Evolutionary conservation across 1,140 invertebrate species (phyloP).

Genomic region (Atta texana): DNA sequence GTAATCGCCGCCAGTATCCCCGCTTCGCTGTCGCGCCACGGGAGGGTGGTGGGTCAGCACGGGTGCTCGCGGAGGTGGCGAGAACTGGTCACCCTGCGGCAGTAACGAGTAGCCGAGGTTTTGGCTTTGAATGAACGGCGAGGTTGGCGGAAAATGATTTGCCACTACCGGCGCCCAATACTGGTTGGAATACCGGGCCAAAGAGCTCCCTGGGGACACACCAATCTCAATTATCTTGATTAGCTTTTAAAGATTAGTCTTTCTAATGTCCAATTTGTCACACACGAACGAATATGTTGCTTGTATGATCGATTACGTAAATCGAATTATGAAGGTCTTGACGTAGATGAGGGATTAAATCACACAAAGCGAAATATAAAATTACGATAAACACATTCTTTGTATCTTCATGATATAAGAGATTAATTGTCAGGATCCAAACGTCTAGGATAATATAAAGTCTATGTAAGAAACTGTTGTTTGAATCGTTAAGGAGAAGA

Average conservation of each 20-base stretch:
- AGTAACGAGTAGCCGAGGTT: slow-evolving; percentile 82
- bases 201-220: slow-evolving; percentile 80
- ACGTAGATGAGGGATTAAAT: background rate
- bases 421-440: background rate
- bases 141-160: slow-evolving; percentile 88
- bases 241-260: slow-evolving; percentile 23
- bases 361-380: background rate
- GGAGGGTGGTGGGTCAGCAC: slow-evolving; percentile 76
- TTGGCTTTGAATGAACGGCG: slow-evolving; percentile 86
- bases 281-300: too few relatives aligned
- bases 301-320: background rate
- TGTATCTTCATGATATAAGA: background rate
- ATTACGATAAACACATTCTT: background rate
- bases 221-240: slow-evolving; percentile 9
- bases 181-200: slow-evolving; percentile 82
- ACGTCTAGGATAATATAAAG: background rate
- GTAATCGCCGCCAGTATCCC: slow-evolving; percentile 82
- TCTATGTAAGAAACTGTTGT: background rate
- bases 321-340: background rate
- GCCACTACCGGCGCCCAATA: slow-evolving; percentile 88
- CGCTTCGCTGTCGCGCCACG: slow-evolving; percentile 81
- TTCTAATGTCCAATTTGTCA: too few relatives aligned
- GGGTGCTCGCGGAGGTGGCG: slow-evolving; percentile 80
- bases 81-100: slow-evolving; percentile 82
- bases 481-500: background rate